Evolutionary conservation across 2,113 vertebrate species (phyloP).

Genomic region (Anguilla rostrata): DNA sequence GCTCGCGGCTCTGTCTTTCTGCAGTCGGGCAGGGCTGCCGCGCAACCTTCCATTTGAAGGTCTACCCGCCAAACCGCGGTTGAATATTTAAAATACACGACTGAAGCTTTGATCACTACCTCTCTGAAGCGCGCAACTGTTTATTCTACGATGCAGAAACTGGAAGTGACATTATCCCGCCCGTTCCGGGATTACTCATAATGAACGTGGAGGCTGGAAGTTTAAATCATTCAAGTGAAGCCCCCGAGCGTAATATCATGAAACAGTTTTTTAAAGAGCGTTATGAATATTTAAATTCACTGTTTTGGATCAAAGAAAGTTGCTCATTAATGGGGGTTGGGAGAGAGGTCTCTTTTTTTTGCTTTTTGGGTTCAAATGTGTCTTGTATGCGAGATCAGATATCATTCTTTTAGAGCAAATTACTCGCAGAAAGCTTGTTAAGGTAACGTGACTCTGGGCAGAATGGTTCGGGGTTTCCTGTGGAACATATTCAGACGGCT

Average conservation of each 20-base stretch:
- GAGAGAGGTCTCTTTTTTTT: background rate
- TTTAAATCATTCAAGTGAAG: slow-evolving; percentile 1
- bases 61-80: background rate
- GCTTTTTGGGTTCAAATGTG: slow-evolving; percentile 26
- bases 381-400: slow-evolving; percentile 51
- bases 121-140: background rate
- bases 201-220: background rate
- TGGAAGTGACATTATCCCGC: background rate
- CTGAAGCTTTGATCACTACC: background rate
- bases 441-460: background rate
- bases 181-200: background rate
- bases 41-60: background rate
- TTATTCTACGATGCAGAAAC: background rate
- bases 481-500: slow-evolving; percentile 40
- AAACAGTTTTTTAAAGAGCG: background rate
- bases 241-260: background rate
- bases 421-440: slow-evolving; percentile 33
- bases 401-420: slow-evolving; percentile 65
- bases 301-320: slow-evolving; percentile 1
- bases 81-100: background rate
- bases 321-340: background rate
- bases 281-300: background rate
- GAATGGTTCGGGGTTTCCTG: background rate
- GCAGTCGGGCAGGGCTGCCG: background rate
- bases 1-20: slow-evolving; percentile 4